Evolutionary conservation across 2,888 invertebrate genomes (phyloP), one percentile per base, ranked within the genome.

Genomic region (Julus scanicus): DNA sequence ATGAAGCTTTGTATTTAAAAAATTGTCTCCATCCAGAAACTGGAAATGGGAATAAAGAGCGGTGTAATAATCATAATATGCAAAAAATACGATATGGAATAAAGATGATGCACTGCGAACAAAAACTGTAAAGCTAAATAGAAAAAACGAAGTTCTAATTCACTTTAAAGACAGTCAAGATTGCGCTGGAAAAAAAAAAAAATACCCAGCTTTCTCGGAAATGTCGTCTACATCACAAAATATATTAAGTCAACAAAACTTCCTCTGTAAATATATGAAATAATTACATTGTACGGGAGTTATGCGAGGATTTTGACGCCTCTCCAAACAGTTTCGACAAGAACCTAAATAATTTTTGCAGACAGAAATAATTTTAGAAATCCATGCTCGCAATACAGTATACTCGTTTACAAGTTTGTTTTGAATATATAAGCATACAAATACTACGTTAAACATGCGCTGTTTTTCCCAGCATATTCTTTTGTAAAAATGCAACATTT

Each of bases 221-320:
- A 29, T 80, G 37, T 80, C 37, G 37, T 80, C 80, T 80, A 71
- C 71, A 71, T 71, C 80, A 37, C 37, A 80, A 80, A 80, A 80
- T 80, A 80, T 37, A 80, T 80, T 80, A 80, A 80, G 80, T 80
- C 80, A 80, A 80, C 80, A 80, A 80, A 80, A 80, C 37, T 80
- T 2, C 37, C 15, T 80, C 37, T 6, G 80, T 80, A 80, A 37
- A 80, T 37, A 80, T 80, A 37, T 37, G 80, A 80, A 80, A 80
- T 80, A 80, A 80, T 80, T 80, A 37, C 80, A 37, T 37, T 80
- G 80, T 37, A 80, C 80, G 8, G 15, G 13, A 80, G 80, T 80
- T 80, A 37, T 37, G 37, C 80, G 37, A 37, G 37, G 0, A 39
- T 80, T 80, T 80, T 37, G 37, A 8, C 29, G 29, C 80, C 80